These are phyloP conservation scores for Coelinius sp. DNA, from an alignment of 2,888 invertebrate genomes.

Conservation along the genomic window DNA sequence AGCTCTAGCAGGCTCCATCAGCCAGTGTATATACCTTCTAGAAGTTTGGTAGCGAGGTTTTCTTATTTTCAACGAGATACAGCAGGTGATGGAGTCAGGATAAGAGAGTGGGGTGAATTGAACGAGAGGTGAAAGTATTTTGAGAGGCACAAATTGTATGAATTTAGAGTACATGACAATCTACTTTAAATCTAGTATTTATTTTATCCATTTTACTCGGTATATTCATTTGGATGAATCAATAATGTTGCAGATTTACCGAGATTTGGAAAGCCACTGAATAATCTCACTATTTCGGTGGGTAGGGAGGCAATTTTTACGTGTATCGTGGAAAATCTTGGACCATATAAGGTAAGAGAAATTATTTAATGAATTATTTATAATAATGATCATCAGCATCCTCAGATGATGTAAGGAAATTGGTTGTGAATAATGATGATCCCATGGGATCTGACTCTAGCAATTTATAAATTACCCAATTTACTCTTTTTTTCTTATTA, in stretches of 20 bases:
- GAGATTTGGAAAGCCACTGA: conserved; percentile 67
- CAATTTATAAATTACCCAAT: conserved; percentile 63
- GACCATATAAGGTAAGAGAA: conserved; percentile 65
- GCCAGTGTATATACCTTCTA: background rate
- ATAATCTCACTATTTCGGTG: conserved; percentile 68
- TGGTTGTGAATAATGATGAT: conserved; percentile 53
- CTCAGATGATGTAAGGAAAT: background rate
- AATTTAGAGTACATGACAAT: conserved; percentile 9
- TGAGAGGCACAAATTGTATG: background rate
- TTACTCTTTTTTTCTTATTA: too few species aligned
- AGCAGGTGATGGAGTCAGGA: background rate
- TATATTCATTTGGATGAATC: background rate
- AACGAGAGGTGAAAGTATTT: background rate
- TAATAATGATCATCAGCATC: conserved; percentile 52
- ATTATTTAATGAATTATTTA: background rate
- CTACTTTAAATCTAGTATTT: background rate
- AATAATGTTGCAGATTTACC: conserved; percentile 63
- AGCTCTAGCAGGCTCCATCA: background rate
- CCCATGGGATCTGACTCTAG: conserved; percentile 65
- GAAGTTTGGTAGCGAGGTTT: background rate
- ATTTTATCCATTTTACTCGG: background rate
- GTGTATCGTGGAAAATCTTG: conserved; percentile 68
- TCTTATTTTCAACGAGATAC: background rate
- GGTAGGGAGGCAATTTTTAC: conserved; percentile 68
- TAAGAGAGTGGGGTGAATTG: background rate